Evolutionary conservation across 2,888 invertebrate species (phyloP).

Genomic region (Bombylius major): DNA sequence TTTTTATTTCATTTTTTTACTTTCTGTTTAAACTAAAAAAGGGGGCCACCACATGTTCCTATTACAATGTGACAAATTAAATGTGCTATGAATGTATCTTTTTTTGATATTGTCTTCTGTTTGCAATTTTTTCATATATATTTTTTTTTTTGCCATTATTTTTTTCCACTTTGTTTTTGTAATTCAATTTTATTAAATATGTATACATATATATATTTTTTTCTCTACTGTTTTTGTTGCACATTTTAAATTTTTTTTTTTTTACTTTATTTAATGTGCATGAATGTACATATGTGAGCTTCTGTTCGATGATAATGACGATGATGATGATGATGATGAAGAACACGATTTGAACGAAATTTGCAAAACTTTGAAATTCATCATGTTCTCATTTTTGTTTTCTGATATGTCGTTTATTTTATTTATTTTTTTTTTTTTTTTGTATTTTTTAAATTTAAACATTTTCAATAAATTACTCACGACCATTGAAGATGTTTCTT

Average conservation of each 20-base stretch:
- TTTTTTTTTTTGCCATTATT: background rate
- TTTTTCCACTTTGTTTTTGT: too few species aligned
- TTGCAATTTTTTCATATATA: background rate
- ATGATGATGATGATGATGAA: too few species aligned
- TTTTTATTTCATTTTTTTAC: too few species aligned
- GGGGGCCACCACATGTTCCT: background rate
- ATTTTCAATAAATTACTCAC: conserved; percentile 9
- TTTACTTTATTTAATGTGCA: too few species aligned
- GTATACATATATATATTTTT: too few species aligned
- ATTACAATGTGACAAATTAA: background rate
- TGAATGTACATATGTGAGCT: too few species aligned
- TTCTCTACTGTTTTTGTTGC: too few species aligned
- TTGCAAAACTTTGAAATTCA: background rate
- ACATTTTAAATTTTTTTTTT: too few species aligned
- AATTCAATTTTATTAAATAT: too few species aligned
- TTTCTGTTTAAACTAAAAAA: too few species aligned
- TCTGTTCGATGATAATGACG: too few species aligned
- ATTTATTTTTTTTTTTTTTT: background rate
- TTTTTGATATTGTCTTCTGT: background rate
- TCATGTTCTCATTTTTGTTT: background rate
- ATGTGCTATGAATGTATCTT: background rate
- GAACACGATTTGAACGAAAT: background rate
- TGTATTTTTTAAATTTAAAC: background rate
- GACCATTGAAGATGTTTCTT: conserved; percentile 7
- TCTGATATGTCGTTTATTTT: background rate